Conservation (phyloP, 2,113 vertebrate species). For the Rafetus swinhoei region DNA sequence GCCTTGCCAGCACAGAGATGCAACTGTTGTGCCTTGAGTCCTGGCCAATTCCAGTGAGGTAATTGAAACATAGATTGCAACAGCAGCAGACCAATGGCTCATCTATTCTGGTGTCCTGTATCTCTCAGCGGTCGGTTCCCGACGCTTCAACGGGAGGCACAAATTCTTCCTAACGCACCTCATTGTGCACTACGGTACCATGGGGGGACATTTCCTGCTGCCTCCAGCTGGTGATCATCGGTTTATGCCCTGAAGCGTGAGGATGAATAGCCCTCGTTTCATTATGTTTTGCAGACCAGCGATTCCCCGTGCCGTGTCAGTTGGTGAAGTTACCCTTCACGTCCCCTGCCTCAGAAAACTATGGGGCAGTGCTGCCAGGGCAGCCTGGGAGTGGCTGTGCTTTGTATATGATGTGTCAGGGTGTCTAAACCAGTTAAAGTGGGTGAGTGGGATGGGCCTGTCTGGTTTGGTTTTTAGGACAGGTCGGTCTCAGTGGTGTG, state of each 20-base stretch:
- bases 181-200: not conserved
- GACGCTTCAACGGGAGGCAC: not conserved
- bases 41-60: not conserved
- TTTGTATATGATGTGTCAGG: not conserved
- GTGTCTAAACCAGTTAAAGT: not conserved
- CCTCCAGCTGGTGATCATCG: conserved; percentile 20
- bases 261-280: conserved; percentile 27
- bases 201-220: conserved; percentile 18
- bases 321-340: not conserved
- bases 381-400: not conserved
- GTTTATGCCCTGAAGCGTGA: conserved; percentile 12
- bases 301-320: not conserved
- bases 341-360: not conserved
- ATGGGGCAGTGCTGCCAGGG: not conserved
- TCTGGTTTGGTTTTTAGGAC: not conserved
- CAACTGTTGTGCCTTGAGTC: not conserved
- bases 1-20: not conserved
- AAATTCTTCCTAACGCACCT: not conserved
- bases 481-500: not conserved
- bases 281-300: conserved; percentile 29
- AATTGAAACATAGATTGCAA: not conserved
- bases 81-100: not conserved
- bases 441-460: not conserved
- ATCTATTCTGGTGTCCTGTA: not conserved
- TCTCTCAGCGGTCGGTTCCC: not conserved